Conservation (phyloP, 1,140 invertebrate species). For the Campoletis sonorensis region DNA sequence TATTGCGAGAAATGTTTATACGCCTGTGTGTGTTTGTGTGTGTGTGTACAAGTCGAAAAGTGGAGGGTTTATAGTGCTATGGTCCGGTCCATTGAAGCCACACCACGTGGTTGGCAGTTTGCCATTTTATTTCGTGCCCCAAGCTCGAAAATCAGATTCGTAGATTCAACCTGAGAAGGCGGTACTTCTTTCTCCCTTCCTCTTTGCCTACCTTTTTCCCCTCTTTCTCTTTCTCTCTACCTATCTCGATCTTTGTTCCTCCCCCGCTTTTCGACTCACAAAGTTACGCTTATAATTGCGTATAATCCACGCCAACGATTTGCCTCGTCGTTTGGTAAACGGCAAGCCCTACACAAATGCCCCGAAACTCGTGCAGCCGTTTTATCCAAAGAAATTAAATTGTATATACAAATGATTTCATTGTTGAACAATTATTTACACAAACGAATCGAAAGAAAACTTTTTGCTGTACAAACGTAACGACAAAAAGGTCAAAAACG, state of each 20-base stretch:
- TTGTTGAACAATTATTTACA: no score
- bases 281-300: slow-evolving; percentile 20
- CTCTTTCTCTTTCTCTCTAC: background rate
- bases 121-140: slow-evolving; percentile 48
- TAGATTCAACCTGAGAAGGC: slow-evolving; percentile 4
- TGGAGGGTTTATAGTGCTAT: background rate
- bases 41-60: background rate
- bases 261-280: no score
- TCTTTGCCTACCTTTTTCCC: background rate
- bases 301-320: slow-evolving; percentile 15
- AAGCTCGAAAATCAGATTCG: slow-evolving; percentile 30
- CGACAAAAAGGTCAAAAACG: no score
- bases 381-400: no score
- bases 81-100: slow-evolving; percentile 36
- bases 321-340: slow-evolving; percentile 12
- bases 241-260: background rate
- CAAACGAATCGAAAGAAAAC: no score
- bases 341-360: background rate
- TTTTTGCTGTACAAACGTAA: no score
- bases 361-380: no score
- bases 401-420: no score
- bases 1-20: background rate
- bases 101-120: slow-evolving; percentile 64
- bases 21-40: background rate
- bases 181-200: background rate